phyloP scores from a whole-genome alignment of 2,113 vertebrate species.

The Petaurus breviceps region DNA sequence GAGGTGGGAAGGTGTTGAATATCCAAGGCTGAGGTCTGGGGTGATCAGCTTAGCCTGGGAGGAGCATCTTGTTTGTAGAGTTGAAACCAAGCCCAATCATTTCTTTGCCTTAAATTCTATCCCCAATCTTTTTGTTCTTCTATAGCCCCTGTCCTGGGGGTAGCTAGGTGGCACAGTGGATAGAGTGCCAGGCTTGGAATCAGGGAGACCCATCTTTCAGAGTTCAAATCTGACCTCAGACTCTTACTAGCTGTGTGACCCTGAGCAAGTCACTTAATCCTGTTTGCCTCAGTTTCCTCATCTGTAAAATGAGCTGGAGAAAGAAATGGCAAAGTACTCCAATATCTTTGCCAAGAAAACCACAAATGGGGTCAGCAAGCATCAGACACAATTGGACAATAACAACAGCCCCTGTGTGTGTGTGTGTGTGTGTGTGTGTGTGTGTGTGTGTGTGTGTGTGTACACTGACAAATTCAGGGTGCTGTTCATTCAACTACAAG shows the following conservation, averaged over 20 bases:
- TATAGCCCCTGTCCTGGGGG: neutral
- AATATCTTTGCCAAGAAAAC: neutral
- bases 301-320: neutral
- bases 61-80: neutral
- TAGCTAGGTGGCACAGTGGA: neutral
- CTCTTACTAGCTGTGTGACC: no score
- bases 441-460: no score
- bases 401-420: neutral
- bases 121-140: neutral
- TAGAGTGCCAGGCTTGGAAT: neutral
- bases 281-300: neutral
- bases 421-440: no score
- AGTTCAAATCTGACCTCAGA: neutral
- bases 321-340: neutral
- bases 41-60: neutral
- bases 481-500: neutral
- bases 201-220: neutral
- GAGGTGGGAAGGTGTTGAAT: neutral
- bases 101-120: neutral
- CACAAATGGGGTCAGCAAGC: neutral
- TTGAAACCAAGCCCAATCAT: neutral
- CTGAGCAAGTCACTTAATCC: neutral
- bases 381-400: neutral
- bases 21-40: neutral
- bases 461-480: neutral